A percentile compares a stretch with the other conserved stretches of the same genome.
Evolutionary conservation across 2,888 invertebrate genomes (phyloP).

Genomic region (Plagodis pulveraria): DNA sequence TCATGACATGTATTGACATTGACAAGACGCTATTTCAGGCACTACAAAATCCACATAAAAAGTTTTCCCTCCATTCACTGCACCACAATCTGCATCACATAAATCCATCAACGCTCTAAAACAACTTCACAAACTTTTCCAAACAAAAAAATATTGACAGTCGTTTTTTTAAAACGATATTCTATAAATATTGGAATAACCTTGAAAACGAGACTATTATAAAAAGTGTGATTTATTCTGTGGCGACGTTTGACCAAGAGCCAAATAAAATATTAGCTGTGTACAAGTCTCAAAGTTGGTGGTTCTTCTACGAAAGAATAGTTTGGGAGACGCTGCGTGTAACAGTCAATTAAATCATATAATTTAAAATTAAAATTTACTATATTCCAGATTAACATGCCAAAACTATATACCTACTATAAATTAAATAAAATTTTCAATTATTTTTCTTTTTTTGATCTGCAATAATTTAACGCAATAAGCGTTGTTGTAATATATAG

Average conservation of each 20-base stretch:
- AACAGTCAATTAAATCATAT: too few species aligned
- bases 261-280: constrained; percentile 71
- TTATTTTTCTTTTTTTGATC: too few species aligned
- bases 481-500: too few species aligned
- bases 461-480: too few species aligned
- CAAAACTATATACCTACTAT: too few species aligned
- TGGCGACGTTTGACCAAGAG: constrained; percentile 59
- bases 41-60: too few species aligned
- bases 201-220: constrained; percentile 20
- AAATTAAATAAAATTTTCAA: too few species aligned
- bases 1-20: too few species aligned
- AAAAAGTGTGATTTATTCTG: constrained; percentile 9
- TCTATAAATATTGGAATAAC: constrained; percentile 23
- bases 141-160: constrained; percentile 23
- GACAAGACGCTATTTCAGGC: too few species aligned
- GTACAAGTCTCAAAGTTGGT: constrained; percentile 37
- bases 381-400: too few species aligned
- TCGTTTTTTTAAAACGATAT: constrained; percentile 14
- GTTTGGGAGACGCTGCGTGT: constrained; percentile 3
- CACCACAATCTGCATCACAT: constrained; percentile 12
- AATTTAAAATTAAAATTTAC: too few species aligned
- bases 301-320: constrained; percentile 31
- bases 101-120: constrained; percentile 9
- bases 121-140: constrained; percentile 13
- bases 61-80: background rate